Base-by-base conservation (phyloP, 2,888 invertebrate genomes). In the Norana najaformis region DNA sequence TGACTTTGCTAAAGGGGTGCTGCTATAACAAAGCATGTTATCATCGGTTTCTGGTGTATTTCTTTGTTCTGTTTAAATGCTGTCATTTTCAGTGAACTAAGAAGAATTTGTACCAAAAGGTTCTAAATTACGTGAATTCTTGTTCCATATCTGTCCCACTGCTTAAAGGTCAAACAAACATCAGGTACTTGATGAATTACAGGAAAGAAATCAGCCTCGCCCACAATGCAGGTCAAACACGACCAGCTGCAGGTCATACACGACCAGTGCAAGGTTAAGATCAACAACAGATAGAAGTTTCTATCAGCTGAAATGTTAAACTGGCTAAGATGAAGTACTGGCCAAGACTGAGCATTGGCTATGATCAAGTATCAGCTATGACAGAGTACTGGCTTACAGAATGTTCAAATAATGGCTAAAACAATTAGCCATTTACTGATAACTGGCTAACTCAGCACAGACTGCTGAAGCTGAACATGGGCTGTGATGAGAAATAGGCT, bases 221-320 rank as follows among this genome's bases (percentile, higher is more conserved):
- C 30, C 30, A 69, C 69, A 69, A 69, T 6, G 69, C 8, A 69
- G 69, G 69, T 69, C n/a, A 69, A 11, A n/a, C 69, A 69, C n/a
- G 69, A 69, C n/a, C n/a, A 69, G 69, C n/a, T 6, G 69, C 8
- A 69, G 69, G 69, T 69, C n/a, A 69, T n/a, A n/a, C 69, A 69
- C n/a, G 69, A 69, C n/a, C n/a, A 69, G 69, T n/a, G 30, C 69
- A n/a, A 11, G n/a, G 69, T 69, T 69, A n/a, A 69, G 69, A 69
- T 69, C 69, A 69, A 69, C 69, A 69, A 1, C 69, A 69, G 69
- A 13, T n/a, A 69, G 69, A 69, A 69, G 1, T 69, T 69, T n/a
- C 69, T 69, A n/a, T 69, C 69, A 69, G 69, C 69, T n/a, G 69
- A 47, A n/a, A 69, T 69, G 69, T 69, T 69, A 69, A 69, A 69